These are phyloP conservation scores for Azemiops feae DNA, from an alignment of 2,113 vertebrate species.

Conservation along the genomic window DNA sequence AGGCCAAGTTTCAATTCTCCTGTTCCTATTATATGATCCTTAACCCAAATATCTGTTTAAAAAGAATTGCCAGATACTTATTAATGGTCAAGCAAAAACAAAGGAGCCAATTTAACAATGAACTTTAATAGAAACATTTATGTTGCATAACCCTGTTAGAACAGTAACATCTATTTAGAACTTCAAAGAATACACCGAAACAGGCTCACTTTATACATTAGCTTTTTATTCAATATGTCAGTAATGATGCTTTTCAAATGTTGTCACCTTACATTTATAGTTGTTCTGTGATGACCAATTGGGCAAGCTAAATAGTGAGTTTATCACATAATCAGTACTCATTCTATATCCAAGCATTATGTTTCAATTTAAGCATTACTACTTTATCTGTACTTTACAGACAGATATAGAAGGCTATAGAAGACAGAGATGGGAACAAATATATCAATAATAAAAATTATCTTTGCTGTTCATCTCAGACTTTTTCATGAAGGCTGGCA, in stretches of 20 bases:
- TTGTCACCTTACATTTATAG: background rate
- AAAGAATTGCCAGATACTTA: background rate
- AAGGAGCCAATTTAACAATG: background rate
- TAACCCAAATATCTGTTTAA: background rate
- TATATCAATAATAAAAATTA: background rate
- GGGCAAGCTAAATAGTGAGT: background rate
- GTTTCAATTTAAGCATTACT: background rate
- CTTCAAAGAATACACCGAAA: background rate
- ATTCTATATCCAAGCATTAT: background rate
- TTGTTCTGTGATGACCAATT: background rate
- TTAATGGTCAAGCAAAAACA: background rate
- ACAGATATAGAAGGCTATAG: background rate
- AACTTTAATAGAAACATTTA: background rate
- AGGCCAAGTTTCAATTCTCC: background rate
- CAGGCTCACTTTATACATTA: background rate
- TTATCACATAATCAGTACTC: background rate
- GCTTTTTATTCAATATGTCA: background rate
- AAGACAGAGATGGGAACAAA: background rate
- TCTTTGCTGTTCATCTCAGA: no score
- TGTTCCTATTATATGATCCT: background rate
- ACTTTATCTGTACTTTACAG: background rate
- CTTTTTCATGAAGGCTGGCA: background rate
- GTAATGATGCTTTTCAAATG: background rate
- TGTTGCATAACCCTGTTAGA: background rate
- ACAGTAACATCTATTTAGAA: background rate